phyloP scores from a whole-genome alignment of 2,113 vertebrate genomes.

The Dipodomys stephensi region DNA sequence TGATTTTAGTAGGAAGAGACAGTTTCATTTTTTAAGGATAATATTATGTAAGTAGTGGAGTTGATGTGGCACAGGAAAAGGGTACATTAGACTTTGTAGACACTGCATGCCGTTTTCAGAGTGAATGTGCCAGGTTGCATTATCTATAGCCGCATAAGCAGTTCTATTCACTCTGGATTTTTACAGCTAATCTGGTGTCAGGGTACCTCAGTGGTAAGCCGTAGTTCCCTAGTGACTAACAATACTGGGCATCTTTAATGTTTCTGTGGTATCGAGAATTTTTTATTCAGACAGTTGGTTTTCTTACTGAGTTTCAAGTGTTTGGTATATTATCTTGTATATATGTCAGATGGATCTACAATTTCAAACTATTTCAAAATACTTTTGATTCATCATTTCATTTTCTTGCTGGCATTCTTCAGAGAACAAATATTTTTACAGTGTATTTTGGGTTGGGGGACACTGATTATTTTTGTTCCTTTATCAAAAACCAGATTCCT shows the following conservation, averaged over 20 bases:
- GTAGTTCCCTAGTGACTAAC: background rate
- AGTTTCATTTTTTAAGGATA: background rate
- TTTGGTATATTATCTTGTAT: background rate
- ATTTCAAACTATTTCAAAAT: conserved; percentile 9
- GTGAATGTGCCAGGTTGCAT: background rate
- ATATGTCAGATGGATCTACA: background rate
- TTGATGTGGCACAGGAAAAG: background rate
- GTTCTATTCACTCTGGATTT: background rate
- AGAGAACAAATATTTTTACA: conserved; percentile 19
- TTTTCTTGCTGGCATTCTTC: background rate
- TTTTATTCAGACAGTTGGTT: background rate
- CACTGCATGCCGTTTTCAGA: background rate
- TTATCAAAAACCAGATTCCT: background rate
- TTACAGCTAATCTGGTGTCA: background rate
- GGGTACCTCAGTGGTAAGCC: background rate
- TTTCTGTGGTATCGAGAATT: background rate
- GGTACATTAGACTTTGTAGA: background rate
- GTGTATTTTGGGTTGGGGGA: background rate
- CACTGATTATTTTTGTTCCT: background rate
- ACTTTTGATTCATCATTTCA: background rate
- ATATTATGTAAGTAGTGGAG: background rate
- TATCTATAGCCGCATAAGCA: background rate
- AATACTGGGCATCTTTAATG: background rate
- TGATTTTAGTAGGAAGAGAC: conserved; percentile 34
- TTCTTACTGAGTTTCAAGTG: background rate